Conservation (phyloP, 2,113 vertebrate species). For the Oriolus oriolus region DNA sequence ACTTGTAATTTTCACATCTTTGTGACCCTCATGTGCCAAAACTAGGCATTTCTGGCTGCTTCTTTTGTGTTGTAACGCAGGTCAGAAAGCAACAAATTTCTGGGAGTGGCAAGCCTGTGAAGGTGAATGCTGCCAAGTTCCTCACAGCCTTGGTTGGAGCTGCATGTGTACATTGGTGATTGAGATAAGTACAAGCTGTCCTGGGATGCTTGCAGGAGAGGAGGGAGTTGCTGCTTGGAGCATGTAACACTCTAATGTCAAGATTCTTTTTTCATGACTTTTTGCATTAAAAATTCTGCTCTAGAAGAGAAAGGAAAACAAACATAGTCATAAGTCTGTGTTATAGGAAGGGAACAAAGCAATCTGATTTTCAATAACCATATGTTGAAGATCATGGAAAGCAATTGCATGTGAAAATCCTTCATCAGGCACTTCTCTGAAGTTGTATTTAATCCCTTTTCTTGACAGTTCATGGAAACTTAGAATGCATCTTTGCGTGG, state of each 20-base stretch:
- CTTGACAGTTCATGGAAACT: not conserved
- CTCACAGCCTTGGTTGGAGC: not conserved
- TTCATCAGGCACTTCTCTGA: not conserved
- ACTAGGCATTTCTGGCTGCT: not conserved
- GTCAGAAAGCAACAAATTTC: not conserved
- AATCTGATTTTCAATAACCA: not conserved
- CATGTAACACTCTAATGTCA: not conserved
- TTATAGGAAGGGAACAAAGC: not conserved
- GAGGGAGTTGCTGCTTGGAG: not conserved
- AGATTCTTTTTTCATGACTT: not conserved
- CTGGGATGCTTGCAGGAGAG: not conserved
- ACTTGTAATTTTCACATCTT: not conserved
- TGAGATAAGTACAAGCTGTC: constrained; percentile 3
- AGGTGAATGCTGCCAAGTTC: not conserved
- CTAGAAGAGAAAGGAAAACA: not conserved
- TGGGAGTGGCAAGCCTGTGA: not conserved
- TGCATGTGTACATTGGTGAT: not conserved
- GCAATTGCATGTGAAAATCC: not conserved
- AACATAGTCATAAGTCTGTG: not conserved
- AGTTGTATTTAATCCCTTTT: not conserved
- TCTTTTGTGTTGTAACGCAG: not conserved
- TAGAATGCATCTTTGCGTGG: not conserved
- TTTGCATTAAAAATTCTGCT: not conserved
- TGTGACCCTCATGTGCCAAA: not conserved
- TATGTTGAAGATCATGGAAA: not conserved